These are phyloP conservation scores for Takifugu bimaculatus DNA, from an alignment of 2,113 vertebrate species.

Conservation along the genomic window DNA sequence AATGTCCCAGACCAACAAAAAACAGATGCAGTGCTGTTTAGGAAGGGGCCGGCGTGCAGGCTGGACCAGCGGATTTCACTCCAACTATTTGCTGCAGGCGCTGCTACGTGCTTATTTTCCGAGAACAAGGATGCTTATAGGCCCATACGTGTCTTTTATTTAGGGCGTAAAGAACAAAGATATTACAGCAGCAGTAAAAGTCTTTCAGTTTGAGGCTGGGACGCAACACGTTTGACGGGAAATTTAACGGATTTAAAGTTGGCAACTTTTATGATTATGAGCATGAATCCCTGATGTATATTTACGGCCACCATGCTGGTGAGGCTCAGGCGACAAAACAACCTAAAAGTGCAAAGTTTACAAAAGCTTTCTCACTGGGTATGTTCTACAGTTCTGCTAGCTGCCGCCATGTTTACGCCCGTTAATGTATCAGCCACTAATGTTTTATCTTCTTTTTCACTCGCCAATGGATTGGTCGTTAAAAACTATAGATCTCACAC, in stretches of 20 bases:
- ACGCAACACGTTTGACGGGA: neutral
- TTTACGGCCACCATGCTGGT: conserved; percentile 4
- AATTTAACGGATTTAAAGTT: neutral
- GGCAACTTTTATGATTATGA: conserved; percentile 6
- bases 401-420: too few relatives aligned
- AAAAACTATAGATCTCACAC: too few relatives aligned
- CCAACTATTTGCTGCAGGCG: conserved; percentile 63
- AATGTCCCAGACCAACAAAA: conserved; percentile 66
- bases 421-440: too few relatives aligned
- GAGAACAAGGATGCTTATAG: conserved; percentile 49
- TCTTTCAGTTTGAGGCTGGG: neutral
- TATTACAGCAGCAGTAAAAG: conserved; percentile 2
- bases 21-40: conserved; percentile 67
- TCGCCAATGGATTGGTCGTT: too few relatives aligned
- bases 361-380: too few relatives aligned
- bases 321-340: too few relatives aligned
- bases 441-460: too few relatives aligned
- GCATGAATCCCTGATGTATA: conserved; percentile 9
- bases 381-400: too few relatives aligned
- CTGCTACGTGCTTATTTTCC: conserved; percentile 43
- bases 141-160: conserved; percentile 2
- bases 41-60: conserved; percentile 55
- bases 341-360: too few relatives aligned
- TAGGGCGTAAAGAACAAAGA: conserved; percentile 10
- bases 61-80: conserved; percentile 51